Evolutionary conservation across 2,888 invertebrate species (phyloP).

Genomic region (Girardia tigrina): DNA sequence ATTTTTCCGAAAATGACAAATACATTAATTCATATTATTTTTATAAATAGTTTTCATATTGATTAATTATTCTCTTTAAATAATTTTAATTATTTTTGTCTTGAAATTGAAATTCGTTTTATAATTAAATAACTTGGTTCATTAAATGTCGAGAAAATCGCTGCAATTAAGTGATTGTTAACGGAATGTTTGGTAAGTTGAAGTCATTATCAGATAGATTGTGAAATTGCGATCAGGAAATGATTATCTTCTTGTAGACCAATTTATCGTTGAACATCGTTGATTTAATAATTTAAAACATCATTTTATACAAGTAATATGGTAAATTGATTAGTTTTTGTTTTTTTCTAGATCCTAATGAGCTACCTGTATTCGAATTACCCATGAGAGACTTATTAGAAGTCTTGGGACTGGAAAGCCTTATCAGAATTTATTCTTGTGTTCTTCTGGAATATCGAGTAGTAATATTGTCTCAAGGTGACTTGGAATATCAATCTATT

Average conservation of each 20-base stretch:
- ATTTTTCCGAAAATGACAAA: too few relatives aligned
- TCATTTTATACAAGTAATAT: neutral
- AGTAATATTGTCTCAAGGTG: conserved; percentile 75
- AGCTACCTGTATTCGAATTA: conserved; percentile 85
- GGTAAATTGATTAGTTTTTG: neutral
- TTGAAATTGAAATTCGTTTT: too few relatives aligned
- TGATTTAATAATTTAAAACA: neutral
- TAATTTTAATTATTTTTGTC: too few relatives aligned
- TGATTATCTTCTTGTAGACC: neutral
- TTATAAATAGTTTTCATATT: too few relatives aligned
- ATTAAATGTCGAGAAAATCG: too few relatives aligned
- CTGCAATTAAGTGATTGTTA: too few relatives aligned
- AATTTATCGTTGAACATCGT: neutral
- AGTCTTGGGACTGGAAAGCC: conserved; percentile 75
- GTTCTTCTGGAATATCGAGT: conserved; percentile 90
- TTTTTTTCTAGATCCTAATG: conserved; percentile 53
- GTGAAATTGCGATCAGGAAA: neutral
- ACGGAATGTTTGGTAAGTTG: too few relatives aligned
- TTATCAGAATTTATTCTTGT: conserved; percentile 81
- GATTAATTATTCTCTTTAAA: too few relatives aligned
- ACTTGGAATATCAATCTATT: too few relatives aligned
- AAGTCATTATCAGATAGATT: neutral
- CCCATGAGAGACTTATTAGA: conserved; percentile 72
- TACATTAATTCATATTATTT: too few relatives aligned
- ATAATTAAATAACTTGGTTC: too few relatives aligned